phyloP scores from a whole-genome alignment of 1,140 invertebrate genomes.

The Drepana arcuata region DNA sequence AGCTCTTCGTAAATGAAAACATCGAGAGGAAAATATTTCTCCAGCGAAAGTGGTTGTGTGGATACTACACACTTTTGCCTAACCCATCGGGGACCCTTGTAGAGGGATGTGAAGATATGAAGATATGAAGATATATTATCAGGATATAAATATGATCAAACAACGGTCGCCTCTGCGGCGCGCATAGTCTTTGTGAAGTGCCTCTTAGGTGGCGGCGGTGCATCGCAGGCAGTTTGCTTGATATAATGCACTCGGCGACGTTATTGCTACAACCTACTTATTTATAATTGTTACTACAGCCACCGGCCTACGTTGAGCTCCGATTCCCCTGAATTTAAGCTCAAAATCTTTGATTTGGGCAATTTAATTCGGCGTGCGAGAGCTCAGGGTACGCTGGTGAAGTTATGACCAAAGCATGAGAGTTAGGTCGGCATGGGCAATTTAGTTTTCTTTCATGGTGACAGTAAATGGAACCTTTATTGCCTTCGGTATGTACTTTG shows the following conservation, averaged over 20 bases:
- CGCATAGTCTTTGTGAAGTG: constrained; percentile 35
- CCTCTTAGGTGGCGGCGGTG: constrained; percentile 60
- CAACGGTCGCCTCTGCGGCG: constrained; percentile 5
- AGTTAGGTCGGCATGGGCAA: constrained; percentile 62
- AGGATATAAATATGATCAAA: too few relatives aligned
- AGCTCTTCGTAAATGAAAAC: too few relatives aligned
- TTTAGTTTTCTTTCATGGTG: constrained; percentile 65
- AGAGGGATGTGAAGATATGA: too few relatives aligned
- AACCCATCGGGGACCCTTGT: too few relatives aligned
- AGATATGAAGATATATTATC: too few relatives aligned
- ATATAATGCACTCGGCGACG: constrained; percentile 64
- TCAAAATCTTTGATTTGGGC: neutral
- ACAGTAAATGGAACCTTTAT: constrained; percentile 55
- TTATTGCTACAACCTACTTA: constrained; percentile 69
- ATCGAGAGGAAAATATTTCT: too few relatives aligned
- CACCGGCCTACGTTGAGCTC: constrained; percentile 31
- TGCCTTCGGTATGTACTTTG: constrained; percentile 33
- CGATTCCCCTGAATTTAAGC: constrained; percentile 12
- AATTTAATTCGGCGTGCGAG: too few relatives aligned
- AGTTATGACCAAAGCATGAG: constrained; percentile 40
- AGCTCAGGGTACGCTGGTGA: constrained; percentile 30
- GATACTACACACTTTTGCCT: too few relatives aligned
- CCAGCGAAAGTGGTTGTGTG: too few relatives aligned
- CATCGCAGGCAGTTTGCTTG: constrained; percentile 66
- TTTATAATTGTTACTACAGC: constrained; percentile 65